Base-by-base conservation (phyloP, 2,888 invertebrate species). In the Steinernema scapterisci region DNA sequence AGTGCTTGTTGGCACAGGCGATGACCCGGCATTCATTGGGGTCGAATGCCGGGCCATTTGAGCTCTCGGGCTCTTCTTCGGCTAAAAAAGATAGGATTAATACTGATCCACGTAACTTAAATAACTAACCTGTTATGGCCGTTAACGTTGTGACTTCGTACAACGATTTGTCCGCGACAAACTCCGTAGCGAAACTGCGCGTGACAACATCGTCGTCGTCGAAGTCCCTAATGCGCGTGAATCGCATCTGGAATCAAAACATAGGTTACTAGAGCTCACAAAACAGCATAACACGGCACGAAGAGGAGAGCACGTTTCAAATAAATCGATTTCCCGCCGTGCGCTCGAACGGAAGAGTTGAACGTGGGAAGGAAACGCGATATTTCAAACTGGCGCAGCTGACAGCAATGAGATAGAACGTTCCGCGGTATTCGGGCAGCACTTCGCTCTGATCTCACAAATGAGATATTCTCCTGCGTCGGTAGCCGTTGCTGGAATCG, bases 311-410 rank as follows among this genome's bases (percentile, higher is more conserved):
- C 25, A 25, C 25, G 21, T 13, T 54, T 54, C 54, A 25, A 54
- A 54, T 54, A 21, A 13, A 11, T 25, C 54, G 54, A 54, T 54
- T 54, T 54, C 23, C 54, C 54, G 54, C 54, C 21, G 54, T 19
- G 54, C 54, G 54, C 54, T 25, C 54, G 48, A 48, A 19, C 19
- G 48, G 48, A 48, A 48, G n/a, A 19, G 19, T 48, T 19, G 48
- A 48, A n/a, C 48, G 13, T 48, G 5, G 48, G 48, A 3, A 19
- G n/a, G 48, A 48, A 48, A 48, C 3, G 48, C n/a, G n/a, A 48
- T n/a, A 7, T 48, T 48, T 48, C 19, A 19, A 48, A 13, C 3
- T 7, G 2, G 16, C 13, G 48, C 38, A 3, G 38, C 38, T 38
- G 38, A 9, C 38, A 38, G 38, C n/a, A n/a, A n/a, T n/a, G n/a